A percentile compares a stretch with the other conserved stretches of the same genome.
Conservation (phyloP, 1,140 invertebrate genomes). For the Octopus bimaculoides region DNA sequence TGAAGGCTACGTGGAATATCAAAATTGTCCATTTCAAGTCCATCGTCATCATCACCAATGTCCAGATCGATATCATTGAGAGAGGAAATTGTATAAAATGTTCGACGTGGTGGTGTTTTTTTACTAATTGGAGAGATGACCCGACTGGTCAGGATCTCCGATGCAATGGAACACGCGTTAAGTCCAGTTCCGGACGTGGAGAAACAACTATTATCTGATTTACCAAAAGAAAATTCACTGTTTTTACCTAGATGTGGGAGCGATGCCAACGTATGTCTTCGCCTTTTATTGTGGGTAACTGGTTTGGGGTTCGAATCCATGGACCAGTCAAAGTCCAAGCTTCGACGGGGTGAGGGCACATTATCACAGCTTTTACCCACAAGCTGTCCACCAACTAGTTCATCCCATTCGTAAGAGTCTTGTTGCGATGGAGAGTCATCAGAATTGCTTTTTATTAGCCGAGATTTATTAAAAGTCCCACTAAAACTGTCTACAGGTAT, state of each 20-base stretch:
- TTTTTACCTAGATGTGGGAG: background rate
- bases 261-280: background rate
- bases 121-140: background rate
- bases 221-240: background rate
- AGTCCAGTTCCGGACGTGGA: background rate
- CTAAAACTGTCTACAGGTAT: constrained; percentile 27
- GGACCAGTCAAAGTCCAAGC: constrained; percentile 45
- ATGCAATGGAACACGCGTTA: constrained; percentile 7
- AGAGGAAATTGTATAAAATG: constrained; percentile 2
- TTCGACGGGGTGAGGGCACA: constrained; percentile 29
- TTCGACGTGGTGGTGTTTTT: constrained; percentile 3
- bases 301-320: constrained; percentile 33
- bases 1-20: background rate
- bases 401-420: constrained; percentile 51
- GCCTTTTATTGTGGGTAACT: constrained; percentile 2
- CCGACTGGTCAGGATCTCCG: background rate
- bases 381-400: constrained; percentile 42
- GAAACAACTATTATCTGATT: background rate
- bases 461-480: constrained; percentile 26
- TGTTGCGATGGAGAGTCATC: constrained; percentile 33
- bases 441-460: constrained; percentile 28
- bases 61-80: background rate
- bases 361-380: constrained; percentile 32
- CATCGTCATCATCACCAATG: background rate
- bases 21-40: no score